These are phyloP conservation scores for Sapajus apella DNA, from an alignment of 2,113 vertebrate genomes.

Conservation along the genomic window DNA sequence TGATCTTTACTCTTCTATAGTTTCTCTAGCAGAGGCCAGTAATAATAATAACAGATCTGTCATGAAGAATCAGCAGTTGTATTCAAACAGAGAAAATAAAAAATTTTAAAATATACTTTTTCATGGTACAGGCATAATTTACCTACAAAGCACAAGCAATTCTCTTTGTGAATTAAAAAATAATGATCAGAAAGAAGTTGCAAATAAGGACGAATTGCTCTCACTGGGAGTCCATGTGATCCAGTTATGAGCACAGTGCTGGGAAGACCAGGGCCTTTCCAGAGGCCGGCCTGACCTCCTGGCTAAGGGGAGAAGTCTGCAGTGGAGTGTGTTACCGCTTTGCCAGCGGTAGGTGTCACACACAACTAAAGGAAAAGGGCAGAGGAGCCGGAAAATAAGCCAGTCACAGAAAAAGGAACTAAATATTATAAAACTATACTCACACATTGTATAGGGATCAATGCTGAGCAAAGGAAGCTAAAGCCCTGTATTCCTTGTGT, in stretches of 20 bases:
- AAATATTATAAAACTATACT: neutral
- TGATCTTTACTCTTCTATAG: neutral
- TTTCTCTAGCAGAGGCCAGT: neutral
- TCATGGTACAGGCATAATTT: neutral
- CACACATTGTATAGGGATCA: neutral
- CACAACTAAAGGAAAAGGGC: neutral
- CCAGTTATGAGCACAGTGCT: neutral
- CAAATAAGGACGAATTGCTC: neutral
- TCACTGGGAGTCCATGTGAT: neutral
- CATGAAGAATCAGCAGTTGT: neutral
- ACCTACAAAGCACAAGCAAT: neutral
- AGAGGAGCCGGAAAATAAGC: neutral
- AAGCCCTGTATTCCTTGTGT: neutral
- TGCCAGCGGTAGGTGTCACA: slow-evolving; percentile 24
- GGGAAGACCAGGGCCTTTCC: neutral
- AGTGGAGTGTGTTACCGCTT: neutral
- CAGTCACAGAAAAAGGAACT: neutral
- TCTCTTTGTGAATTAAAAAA: neutral
- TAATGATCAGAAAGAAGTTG: neutral
- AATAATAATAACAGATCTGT: neutral
- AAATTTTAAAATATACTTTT: neutral
- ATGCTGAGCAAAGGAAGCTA: neutral
- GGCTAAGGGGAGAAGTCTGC: neutral
- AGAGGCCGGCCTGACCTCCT: neutral
- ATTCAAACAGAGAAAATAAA: neutral